Conservation (phyloP, 2,888 invertebrate genomes). For the Boloria selene region DNA sequence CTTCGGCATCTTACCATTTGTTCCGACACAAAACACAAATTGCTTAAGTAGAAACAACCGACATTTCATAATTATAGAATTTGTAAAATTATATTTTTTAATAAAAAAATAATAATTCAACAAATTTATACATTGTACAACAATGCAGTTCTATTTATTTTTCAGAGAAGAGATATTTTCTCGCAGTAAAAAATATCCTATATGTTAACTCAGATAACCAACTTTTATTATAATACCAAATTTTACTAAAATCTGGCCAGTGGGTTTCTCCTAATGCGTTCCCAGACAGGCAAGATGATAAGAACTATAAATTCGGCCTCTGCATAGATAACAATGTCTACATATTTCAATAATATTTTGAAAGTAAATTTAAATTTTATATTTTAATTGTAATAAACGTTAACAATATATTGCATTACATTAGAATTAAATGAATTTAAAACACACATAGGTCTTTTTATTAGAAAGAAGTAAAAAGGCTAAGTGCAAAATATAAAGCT, state of each 20-base stretch:
- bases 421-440: background rate
- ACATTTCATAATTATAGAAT: slow-evolving; percentile 24
- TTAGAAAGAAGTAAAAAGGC: slow-evolving; percentile 15
- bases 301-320: no score
- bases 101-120: background rate
- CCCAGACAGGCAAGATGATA: no score
- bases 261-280: no score
- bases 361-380: no score
- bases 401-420: background rate
- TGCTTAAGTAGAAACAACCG: slow-evolving; percentile 22
- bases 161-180: no score
- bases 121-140: background rate
- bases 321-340: no score
- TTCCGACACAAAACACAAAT: slow-evolving; percentile 36
- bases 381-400: no score
- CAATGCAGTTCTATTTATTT: background rate
- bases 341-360: no score
- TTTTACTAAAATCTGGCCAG: no score
- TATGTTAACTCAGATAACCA: no score
- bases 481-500: slow-evolving; percentile 43
- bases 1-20: slow-evolving; percentile 43
- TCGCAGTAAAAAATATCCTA: no score
- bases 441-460: background rate
- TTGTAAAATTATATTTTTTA: background rate
- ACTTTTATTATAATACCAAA: no score